Base-by-base conservation (phyloP, 2,888 invertebrate species). In the Calliopum simillimum region DNA sequence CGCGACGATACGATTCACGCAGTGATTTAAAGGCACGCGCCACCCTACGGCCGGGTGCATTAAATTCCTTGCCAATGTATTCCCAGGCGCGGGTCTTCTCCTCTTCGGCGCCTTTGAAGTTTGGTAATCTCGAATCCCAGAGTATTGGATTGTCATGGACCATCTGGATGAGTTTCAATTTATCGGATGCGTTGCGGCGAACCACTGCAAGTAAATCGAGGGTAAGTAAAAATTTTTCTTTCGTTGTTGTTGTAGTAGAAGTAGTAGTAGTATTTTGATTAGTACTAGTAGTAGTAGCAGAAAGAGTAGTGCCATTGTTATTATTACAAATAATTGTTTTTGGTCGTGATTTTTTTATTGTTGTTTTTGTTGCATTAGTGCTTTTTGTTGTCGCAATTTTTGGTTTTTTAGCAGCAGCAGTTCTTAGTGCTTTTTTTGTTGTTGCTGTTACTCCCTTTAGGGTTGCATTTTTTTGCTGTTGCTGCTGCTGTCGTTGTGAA, bases 81-180 rank as follows among this genome's bases (percentile, higher is more conserved):
- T 85, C 85, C 84, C 84, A 84, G 64, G 84, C 84, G 19, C 81
- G 82, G 62, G 82, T 84, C 73, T 84, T 84, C 68, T 84, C 84
- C 76, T 84, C 86, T 73, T 84, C 84, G 72, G 84, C 84, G 13
- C 84, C 84, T 70, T 84, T 84, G 63, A 84, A 84, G 71, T 84
- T 84, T 33, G 84, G 84, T 66, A 84, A 63, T 3, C 84, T 83
- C 0, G 84, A 84, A 59, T 84, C 84, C 84, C 84, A 84, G 53
- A 84, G 71, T 16, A 84, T 84, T 46, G 86, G 84, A 76, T 86
- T 84, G 49, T 82, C 82, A 69, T 84, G 85, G 23, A 84, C 84
- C 84, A 84, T 84, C 75, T 84, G 85, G 69, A 84, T 84, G 47
- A 84, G 81, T 74, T 83, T 85, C 33, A 84, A 73, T 71, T 84